Percentiles rank a stretch among this genome's conserved stretches.
Evolutionary conservation across 2,888 invertebrate species (phyloP).

Genomic region (Aphidoletes aphidimyza): DNA sequence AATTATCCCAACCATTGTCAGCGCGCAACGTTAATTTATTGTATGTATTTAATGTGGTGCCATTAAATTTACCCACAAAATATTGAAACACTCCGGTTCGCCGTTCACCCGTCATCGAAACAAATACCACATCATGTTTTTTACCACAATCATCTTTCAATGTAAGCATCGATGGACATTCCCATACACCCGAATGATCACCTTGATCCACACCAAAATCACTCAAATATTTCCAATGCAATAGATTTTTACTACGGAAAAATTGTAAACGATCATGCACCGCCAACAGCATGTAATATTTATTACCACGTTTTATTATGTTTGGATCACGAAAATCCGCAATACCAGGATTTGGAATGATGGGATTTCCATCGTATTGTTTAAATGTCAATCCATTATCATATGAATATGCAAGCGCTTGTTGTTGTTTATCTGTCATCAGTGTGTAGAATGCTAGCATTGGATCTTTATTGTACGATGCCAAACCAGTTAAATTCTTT

Average conservation of each 20-base stretch:
- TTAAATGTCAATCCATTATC: constrained; percentile 62
- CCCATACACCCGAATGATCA: constrained; percentile 67
- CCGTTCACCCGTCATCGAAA: constrained; percentile 67
- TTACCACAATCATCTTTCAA: constrained; percentile 61
- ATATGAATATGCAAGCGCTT: constrained; percentile 26
- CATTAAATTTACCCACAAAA: constrained; percentile 66
- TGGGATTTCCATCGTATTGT: constrained; percentile 65
- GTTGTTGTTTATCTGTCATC: neutral
- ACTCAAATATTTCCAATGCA: constrained; percentile 63
- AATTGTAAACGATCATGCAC: constrained; percentile 65
- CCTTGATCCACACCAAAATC: constrained; percentile 64
- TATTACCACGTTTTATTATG: constrained; percentile 66
- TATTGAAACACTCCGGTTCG: constrained; percentile 66
- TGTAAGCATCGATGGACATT: constrained; percentile 69
- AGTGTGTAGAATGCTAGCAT: neutral
- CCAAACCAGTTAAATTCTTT: constrained; percentile 64
- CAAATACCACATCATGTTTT: constrained; percentile 64
- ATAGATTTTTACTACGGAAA: constrained; percentile 65
- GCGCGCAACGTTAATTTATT: constrained; percentile 58
- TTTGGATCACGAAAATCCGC: constrained; percentile 69
- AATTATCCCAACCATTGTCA: constrained; percentile 66
- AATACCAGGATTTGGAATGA: constrained; percentile 63
- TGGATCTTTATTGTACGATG: constrained; percentile 56
- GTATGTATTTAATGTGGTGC: neutral
- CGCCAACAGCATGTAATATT: constrained; percentile 67